phyloP scores from a whole-genome alignment of 2,888 invertebrate species.

The Nomada ruficornis region DNA sequence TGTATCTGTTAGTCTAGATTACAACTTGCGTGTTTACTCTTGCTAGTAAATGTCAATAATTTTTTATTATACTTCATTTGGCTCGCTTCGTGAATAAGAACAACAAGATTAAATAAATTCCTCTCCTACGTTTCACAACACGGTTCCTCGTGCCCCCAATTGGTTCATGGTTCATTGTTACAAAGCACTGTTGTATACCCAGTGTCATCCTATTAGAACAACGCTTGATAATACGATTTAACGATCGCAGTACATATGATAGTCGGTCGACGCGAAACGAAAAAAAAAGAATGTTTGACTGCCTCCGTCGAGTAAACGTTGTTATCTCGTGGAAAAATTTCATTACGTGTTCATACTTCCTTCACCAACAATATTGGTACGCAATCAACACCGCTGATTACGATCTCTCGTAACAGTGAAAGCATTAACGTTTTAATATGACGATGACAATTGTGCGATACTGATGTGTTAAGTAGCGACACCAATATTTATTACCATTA shows the following conservation, averaged over 20 bases:
- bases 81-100: no score
- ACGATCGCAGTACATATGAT: not conserved
- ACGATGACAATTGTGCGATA: no score
- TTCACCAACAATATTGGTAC: not conserved
- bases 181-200: not conserved
- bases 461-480: no score
- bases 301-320: not conserved
- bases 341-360: not conserved
- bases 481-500: no score
- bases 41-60: no score
- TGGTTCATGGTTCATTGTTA: not conserved
- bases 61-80: no score
- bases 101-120: no score
- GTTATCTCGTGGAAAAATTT: slow-evolving; percentile 30
- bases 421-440: no score
- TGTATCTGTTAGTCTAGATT: no score
- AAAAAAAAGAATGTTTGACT: not conserved
- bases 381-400: not conserved
- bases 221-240: not conserved
- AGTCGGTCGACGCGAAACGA: not conserved
- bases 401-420: not conserved
- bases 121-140: not conserved
- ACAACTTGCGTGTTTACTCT: no score
- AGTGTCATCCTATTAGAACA: not conserved
- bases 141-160: no score